These are phyloP conservation scores for Knipowitschia caucasica DNA, from an alignment of 2,797 vertebrate genomes.

Conservation along the genomic window DNA sequence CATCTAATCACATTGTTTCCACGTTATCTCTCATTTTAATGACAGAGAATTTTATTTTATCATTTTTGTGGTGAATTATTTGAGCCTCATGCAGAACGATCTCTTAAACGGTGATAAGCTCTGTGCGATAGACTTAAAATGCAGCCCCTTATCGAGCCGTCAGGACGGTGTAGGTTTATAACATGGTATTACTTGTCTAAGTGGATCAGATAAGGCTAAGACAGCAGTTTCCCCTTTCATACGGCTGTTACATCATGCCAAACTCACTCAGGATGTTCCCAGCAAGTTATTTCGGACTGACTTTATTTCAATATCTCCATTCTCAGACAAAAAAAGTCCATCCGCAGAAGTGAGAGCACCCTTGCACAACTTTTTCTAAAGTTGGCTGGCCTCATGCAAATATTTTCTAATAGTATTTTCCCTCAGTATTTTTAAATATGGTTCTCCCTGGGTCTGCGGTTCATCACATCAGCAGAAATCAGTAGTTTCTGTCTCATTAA, in stretches of 20 bases:
- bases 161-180: constrained; percentile 52
- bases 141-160: constrained; percentile 43
- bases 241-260: constrained; percentile 9
- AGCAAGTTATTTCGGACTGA: constrained; percentile 29
- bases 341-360: constrained; percentile 31
- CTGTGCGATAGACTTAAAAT: constrained; percentile 44
- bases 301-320: constrained; percentile 18
- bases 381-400: constrained; percentile 24
- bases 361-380: constrained; percentile 37
- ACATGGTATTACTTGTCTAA: constrained; percentile 56
- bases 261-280: constrained; percentile 37
- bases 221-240: constrained; percentile 13
- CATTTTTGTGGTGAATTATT: constrained; percentile 37
- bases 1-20: constrained; percentile 15
- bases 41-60: constrained; percentile 19
- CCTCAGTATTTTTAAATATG: constrained; percentile 24
- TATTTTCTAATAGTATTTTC: constrained; percentile 43
- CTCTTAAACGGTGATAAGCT: constrained; percentile 60
- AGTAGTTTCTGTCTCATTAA: background rate
- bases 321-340: background rate
- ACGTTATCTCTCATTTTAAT: constrained; percentile 20
- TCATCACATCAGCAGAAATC: constrained; percentile 27
- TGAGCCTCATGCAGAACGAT: constrained; percentile 48
- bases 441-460: constrained; percentile 1
- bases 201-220: constrained; percentile 46